These are phyloP conservation scores for Delphinus delphis DNA, from an alignment of 2,113 vertebrate species.

Conservation along the genomic window DNA sequence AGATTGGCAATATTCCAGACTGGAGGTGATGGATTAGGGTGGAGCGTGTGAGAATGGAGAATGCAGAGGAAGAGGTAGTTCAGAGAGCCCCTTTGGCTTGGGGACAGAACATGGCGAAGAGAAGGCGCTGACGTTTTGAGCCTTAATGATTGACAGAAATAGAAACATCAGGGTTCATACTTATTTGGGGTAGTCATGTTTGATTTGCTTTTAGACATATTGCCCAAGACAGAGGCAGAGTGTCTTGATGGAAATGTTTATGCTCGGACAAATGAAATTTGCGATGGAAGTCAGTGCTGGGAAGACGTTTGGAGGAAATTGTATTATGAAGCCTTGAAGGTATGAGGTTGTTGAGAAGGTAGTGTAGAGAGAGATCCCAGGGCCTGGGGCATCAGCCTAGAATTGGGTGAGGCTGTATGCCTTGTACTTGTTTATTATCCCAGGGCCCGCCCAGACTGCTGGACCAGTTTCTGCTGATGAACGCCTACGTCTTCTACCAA, in stretches of 20 bases:
- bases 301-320: neutral
- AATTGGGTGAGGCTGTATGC: neutral
- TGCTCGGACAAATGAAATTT: neutral
- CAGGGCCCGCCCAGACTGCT: neutral
- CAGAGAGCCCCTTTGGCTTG: neutral
- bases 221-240: neutral
- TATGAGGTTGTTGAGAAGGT: neutral
- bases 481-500: neutral
- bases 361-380: neutral
- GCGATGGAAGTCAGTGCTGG: neutral
- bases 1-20: neutral
- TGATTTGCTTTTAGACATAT: neutral
- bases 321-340: neutral
- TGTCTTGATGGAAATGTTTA: neutral
- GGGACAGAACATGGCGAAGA: neutral
- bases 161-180: neutral
- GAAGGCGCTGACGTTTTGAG: neutral
- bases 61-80: neutral
- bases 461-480: constrained; percentile 6
- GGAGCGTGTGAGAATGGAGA: neutral
- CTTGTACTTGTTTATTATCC: neutral
- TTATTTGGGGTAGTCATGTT: neutral
- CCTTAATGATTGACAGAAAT: neutral
- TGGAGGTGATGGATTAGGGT: neutral
- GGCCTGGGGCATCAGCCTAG: neutral